Evolutionary conservation across 2,888 invertebrate species (phyloP).

Genomic region (Thera britannica): DNA sequence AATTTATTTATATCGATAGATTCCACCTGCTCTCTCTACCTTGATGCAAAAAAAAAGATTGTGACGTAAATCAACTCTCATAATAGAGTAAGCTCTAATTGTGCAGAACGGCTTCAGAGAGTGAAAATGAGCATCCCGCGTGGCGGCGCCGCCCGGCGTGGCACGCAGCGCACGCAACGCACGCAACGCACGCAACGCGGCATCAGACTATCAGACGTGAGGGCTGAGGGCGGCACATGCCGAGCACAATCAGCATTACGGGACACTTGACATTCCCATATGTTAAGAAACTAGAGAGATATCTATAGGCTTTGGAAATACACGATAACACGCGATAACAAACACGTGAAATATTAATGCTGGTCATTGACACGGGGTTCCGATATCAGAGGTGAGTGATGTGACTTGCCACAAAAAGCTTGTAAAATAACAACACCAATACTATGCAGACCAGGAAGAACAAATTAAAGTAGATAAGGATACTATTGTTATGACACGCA

Average conservation of each 20-base stretch:
- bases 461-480: too few relatives aligned
- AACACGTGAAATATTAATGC: slow-evolving; percentile 20
- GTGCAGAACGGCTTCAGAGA: slow-evolving; percentile 34
- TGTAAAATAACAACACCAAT: too few relatives aligned
- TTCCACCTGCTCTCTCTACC: neutral
- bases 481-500: too few relatives aligned
- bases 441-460: too few relatives aligned
- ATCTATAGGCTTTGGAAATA: slow-evolving; percentile 6
- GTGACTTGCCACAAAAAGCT: too few relatives aligned
- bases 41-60: slow-evolving; percentile 2
- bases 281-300: slow-evolving; percentile 7
- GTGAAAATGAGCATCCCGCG: slow-evolving; percentile 34
- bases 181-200: neutral
- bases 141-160: too few relatives aligned
- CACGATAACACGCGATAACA: slow-evolving; percentile 31
- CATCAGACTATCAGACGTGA: neutral
- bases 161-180: slow-evolving; percentile 5
- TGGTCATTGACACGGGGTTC: slow-evolving; percentile 24
- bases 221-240: neutral
- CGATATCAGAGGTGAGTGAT: too few relatives aligned
- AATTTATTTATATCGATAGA: neutral
- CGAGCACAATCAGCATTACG: neutral
- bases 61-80: slow-evolving; percentile 18
- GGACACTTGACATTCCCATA: slow-evolving; percentile 2
- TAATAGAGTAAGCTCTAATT: slow-evolving; percentile 28